These are phyloP conservation scores for Tinamus major DNA, from an alignment of 2,797 vertebrate genomes.

Conservation along the genomic window DNA sequence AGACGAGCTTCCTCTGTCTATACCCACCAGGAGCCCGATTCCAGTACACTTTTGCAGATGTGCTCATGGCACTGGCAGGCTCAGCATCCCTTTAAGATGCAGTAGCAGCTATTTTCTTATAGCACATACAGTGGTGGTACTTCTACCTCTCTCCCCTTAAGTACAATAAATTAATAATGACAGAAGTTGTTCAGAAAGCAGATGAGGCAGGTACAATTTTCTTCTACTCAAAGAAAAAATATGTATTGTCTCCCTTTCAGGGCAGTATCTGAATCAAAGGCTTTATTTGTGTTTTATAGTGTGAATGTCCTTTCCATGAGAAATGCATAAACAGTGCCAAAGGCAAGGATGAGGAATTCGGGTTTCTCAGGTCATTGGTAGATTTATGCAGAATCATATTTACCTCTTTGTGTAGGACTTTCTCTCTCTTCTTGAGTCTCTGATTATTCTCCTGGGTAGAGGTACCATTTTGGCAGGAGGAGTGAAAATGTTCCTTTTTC, in stretches of 20 bases:
- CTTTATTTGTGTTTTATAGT: neutral
- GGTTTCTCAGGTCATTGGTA: neutral
- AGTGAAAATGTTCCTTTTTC: neutral
- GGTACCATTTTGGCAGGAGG: neutral
- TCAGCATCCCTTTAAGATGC: neutral
- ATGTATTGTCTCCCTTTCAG: neutral
- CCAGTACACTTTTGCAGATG: neutral
- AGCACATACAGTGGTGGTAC: accelerated
- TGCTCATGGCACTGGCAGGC: neutral
- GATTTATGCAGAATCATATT: neutral
- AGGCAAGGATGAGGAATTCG: neutral
- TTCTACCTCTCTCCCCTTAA: neutral
- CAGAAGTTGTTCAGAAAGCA: neutral
- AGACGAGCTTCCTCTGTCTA: neutral
- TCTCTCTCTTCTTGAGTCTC: neutral
- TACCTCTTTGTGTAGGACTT: neutral
- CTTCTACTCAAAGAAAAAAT: neutral
- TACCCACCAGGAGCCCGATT: neutral
- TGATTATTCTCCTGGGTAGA: neutral
- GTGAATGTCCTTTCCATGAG: neutral
- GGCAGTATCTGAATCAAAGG: neutral
- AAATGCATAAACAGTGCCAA: neutral
- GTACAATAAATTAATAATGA: neutral
- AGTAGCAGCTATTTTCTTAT: neutral
- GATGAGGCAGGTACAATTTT: neutral